phyloP scores from a whole-genome alignment of 2,113 vertebrate genomes.

The Emydocephalus ijimae region DNA sequence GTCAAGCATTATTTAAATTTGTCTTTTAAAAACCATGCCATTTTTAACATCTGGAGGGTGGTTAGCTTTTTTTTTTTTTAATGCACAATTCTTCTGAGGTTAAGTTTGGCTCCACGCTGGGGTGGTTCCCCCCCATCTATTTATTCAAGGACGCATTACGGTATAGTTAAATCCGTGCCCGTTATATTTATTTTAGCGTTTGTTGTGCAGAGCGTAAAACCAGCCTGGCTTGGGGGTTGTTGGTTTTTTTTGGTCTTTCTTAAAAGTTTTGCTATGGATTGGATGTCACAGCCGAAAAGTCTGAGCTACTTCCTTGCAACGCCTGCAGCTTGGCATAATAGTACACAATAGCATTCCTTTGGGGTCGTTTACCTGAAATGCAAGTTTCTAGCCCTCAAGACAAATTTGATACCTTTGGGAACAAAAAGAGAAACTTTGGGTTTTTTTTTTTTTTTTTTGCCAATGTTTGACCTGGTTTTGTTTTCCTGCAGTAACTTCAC shows the following conservation, averaged over 20 bases:
- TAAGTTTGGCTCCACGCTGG: background rate
- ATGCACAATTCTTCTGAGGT: background rate
- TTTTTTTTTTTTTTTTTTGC: too few relatives aligned
- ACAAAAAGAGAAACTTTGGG: background rate
- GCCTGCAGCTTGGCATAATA: background rate
- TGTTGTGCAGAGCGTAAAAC: background rate
- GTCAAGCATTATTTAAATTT: too few relatives aligned
- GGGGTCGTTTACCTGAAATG: background rate
- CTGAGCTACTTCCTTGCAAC: background rate
- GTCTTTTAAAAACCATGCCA: background rate
- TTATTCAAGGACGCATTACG: background rate
- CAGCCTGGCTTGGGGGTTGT: too few relatives aligned
- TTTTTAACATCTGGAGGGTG: background rate
- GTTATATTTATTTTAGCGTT: background rate
- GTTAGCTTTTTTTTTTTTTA: too few relatives aligned
- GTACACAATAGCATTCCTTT: background rate
- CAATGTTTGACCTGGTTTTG: background rate
- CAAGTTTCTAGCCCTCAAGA: background rate
- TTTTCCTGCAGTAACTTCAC: background rate
- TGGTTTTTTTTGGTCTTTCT: background rate
- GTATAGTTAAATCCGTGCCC: rapidly evolving
- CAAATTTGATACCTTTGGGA: background rate
- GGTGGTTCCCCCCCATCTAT: background rate
- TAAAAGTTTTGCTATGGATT: background rate
- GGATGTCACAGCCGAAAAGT: background rate